These are phyloP conservation scores for Lepeophtheirus nordmannii DNA, from an alignment of 2,888 invertebrate genomes.

Conservation along the genomic window DNA sequence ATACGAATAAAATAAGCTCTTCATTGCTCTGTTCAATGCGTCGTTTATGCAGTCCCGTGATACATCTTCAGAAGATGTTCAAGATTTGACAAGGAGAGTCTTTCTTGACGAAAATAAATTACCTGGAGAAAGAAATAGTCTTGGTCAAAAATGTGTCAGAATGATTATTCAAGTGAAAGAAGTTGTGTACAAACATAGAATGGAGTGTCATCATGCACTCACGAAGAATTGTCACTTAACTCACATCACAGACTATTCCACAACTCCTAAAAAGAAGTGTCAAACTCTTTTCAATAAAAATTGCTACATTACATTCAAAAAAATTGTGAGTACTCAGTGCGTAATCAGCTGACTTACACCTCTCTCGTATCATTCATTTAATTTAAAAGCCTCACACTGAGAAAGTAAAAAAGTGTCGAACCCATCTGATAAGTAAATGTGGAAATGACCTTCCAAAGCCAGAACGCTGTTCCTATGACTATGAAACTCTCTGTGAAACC, in stretches of 20 bases:
- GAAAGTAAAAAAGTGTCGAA: slow-evolving; percentile 14
- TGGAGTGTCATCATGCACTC: neutral
- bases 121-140: too few species aligned
- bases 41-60: too few species aligned
- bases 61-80: too few species aligned
- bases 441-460: neutral
- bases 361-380: neutral
- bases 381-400: slow-evolving; percentile 7
- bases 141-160: neutral
- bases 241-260: neutral
- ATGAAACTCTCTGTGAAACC: neutral
- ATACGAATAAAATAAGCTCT: too few species aligned
- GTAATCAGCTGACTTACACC: neutral
- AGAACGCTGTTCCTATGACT: neutral
- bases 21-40: too few species aligned
- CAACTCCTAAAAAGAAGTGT: slow-evolving; percentile 16
- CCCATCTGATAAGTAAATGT: neutral
- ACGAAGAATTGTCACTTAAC: neutral
- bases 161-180: neutral
- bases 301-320: neutral
- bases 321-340: neutral
- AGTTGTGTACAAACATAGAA: neutral
- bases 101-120: too few species aligned
- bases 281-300: slow-evolving; percentile 12
- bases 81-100: too few species aligned